Percentiles rank a stretch among this genome's conserved stretches.
phyloP scores from a whole-genome alignment of 1,140 invertebrate species.

The Cheumatopsyche charites region DNA sequence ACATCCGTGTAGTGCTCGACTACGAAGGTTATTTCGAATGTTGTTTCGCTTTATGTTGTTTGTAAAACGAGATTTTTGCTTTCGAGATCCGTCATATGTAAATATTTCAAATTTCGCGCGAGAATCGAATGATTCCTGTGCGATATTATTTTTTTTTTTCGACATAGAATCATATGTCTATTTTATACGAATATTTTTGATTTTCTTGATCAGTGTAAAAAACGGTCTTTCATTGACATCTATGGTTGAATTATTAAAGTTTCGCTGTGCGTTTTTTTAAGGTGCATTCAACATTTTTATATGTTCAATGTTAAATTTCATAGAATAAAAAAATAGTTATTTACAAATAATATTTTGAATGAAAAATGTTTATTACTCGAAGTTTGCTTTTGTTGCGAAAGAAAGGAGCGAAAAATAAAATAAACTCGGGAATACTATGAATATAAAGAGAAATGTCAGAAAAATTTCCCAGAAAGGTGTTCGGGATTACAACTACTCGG shows the following conservation, averaged over 20 bases:
- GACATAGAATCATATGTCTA: too few relatives aligned
- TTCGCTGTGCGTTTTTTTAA: neutral
- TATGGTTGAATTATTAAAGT: neutral
- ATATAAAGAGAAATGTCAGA: conserved; percentile 22
- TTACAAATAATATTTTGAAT: neutral
- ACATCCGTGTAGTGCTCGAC: too few relatives aligned
- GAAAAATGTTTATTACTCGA: neutral
- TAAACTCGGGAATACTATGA: neutral
- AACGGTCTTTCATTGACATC: neutral
- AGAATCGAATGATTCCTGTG: too few relatives aligned
- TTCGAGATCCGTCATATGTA: too few relatives aligned
- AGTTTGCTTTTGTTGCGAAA: neutral
- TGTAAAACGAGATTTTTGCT: too few relatives aligned
- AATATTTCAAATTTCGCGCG: too few relatives aligned
- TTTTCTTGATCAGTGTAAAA: neutral
- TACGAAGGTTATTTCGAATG: too few relatives aligned
- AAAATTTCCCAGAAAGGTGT: conserved; percentile 15
- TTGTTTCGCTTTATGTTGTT: too few relatives aligned
- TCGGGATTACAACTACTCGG: conserved; percentile 16
- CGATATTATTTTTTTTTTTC: too few relatives aligned
- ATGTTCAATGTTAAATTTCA: neutral
- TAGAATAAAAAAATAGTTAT: neutral
- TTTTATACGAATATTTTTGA: too few relatives aligned
- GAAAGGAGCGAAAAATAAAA: neutral
- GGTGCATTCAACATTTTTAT: neutral